phyloP scores from a whole-genome alignment of 2,797 vertebrate species.

The Leptoclinus maculatus region DNA sequence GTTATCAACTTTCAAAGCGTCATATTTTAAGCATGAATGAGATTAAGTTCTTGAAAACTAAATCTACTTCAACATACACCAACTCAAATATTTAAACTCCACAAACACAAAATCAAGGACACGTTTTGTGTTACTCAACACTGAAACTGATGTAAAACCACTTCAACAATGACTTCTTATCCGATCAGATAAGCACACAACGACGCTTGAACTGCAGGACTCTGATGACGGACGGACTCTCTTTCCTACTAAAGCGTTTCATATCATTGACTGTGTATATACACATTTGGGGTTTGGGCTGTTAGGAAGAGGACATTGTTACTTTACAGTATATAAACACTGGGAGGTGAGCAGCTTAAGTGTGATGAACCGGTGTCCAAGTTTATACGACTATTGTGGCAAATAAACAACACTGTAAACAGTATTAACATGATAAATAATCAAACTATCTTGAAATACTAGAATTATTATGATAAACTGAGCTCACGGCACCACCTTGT shows the following conservation, averaged over 20 bases:
- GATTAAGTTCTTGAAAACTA: not conserved
- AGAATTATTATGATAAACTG: not conserved
- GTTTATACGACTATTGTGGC: not conserved
- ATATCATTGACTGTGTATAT: too few species aligned
- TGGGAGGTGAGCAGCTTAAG: not conserved
- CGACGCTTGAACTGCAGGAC: slow-evolving; percentile 16
- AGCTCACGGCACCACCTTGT: not conserved
- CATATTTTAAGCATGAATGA: not conserved
- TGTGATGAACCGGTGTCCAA: not conserved
- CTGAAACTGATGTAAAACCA: slow-evolving; percentile 1
- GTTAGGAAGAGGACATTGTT: not conserved
- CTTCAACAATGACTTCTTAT: slow-evolving; percentile 1
- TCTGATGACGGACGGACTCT: not conserved
- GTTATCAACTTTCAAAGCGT: not conserved
- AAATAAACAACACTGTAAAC: not conserved
- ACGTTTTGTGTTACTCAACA: not conserved
- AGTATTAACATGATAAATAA: not conserved
- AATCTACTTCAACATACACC: not conserved
- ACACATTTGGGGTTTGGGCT: too few species aligned
- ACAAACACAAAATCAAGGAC: not conserved
- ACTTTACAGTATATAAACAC: not conserved
- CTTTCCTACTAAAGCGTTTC: not conserved
- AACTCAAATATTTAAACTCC: not conserved
- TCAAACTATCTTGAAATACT: not conserved
- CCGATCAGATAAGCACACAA: slow-evolving; percentile 12